phyloP scores from a whole-genome alignment of 2,888 invertebrate genomes.

The Agonopterix heracliana region DNA sequence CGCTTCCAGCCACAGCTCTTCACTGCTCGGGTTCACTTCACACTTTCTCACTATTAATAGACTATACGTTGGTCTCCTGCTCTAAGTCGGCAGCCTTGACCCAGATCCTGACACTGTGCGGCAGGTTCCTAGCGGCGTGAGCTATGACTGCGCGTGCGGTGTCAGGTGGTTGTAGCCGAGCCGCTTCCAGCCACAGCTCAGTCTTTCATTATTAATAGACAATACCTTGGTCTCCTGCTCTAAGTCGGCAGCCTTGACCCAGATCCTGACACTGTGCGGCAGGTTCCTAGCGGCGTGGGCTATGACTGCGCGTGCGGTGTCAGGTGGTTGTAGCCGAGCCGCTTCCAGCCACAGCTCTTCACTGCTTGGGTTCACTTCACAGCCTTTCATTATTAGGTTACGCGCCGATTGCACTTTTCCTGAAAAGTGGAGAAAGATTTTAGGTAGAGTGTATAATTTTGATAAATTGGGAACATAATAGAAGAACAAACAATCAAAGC shows the following conservation, averaged over 20 bases:
- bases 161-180: conserved; percentile 93
- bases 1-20: conserved; percentile 99
- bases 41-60: conserved; percentile 99
- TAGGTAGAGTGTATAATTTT: too few species aligned
- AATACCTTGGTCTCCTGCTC: conserved; percentile 89
- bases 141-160: conserved; percentile 97
- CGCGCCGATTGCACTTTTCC: conserved; percentile 94
- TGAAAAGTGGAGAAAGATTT: conserved; percentile 16
- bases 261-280: conserved; percentile 96
- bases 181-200: conserved; percentile 98
- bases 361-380: conserved; percentile 96
- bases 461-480: too few species aligned
- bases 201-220: too few species aligned
- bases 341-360: conserved; percentile 99
- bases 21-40: conserved; percentile 96
- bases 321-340: conserved; percentile 93
- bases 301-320: conserved; percentile 96
- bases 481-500: too few species aligned
- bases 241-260: conserved; percentile 98
- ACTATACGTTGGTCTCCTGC: conserved; percentile 87
- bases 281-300: conserved; percentile 97
- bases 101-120: conserved; percentile 97
- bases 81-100: conserved; percentile 98
- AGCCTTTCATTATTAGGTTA: conserved; percentile 99
- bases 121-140: conserved; percentile 95